A percentile compares a stretch with the other conserved stretches of the same genome.
Conservation (phyloP, 1,140 invertebrate species). For the Pomacea maculata region DNA sequence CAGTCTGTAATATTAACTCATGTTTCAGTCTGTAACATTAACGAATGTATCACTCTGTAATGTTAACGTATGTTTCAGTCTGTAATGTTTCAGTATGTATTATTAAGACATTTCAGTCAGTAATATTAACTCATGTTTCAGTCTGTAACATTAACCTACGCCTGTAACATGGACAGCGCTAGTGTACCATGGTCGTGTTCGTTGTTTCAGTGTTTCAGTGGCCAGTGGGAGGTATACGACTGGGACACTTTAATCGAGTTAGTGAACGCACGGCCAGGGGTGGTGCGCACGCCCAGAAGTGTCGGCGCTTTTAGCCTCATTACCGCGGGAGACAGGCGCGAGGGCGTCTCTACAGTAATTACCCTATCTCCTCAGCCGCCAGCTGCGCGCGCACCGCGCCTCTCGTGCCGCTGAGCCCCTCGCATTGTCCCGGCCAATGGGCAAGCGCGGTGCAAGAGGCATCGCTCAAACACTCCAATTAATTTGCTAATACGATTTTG, state of each 20-base stretch:
- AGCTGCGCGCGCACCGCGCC: background rate
- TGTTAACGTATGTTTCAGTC: too few relatives aligned
- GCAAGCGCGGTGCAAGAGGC: slow-evolving; percentile 2
- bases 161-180: too few relatives aligned
- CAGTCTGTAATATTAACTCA: too few relatives aligned
- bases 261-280: background rate
- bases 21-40: too few relatives aligned
- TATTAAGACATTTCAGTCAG: too few relatives aligned
- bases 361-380: slow-evolving; percentile 5
- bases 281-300: background rate
- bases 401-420: background rate
- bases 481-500: slow-evolving; percentile 29
- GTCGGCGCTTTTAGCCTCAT: background rate
- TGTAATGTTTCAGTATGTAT: too few relatives aligned
- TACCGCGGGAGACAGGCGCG: background rate
- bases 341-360: background rate
- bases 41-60: too few relatives aligned
- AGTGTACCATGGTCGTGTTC: too few relatives aligned
- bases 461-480: slow-evolving; percentile 20
- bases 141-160: too few relatives aligned
- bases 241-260: background rate
- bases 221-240: background rate
- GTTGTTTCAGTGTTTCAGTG: too few relatives aligned
- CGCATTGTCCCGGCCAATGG: slow-evolving; percentile 16
- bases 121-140: too few relatives aligned